Evolutionary conservation across 2,797 vertebrate species (phyloP).

Genomic region (Gadopsis bispinosus): DNA sequence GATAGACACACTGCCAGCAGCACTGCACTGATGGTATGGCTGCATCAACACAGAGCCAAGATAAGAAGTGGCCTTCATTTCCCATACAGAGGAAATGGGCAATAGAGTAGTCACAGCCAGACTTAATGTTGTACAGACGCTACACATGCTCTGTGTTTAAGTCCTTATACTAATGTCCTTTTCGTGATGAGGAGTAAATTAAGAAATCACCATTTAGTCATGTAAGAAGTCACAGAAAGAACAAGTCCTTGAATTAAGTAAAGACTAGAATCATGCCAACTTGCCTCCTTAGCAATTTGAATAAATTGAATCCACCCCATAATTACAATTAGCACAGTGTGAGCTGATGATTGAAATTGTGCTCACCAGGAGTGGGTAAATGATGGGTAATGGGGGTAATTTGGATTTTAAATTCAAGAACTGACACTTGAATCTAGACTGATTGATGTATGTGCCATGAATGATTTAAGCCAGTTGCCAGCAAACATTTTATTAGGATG

Average conservation of each 20-base stretch:
- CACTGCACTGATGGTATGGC: conserved; percentile 33
- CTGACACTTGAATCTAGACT: conserved; percentile 84
- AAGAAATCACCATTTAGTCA: conserved; percentile 67
- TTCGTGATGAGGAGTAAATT: conserved; percentile 54
- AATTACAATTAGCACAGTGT: conserved; percentile 91
- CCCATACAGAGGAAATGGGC: conserved; percentile 13
- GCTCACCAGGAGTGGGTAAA: conserved; percentile 87
- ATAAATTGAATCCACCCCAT: conserved; percentile 87
- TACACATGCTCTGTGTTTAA: conserved; percentile 13
- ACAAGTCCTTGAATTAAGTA: conserved; percentile 83
- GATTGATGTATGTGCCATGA: conserved; percentile 82
- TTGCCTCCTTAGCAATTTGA: conserved; percentile 87
- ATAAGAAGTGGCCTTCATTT: conserved; percentile 42
- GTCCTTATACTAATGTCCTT: conserved; percentile 39
- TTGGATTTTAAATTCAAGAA: conserved; percentile 89
- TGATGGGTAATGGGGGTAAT: conserved; percentile 87
- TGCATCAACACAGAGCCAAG: conserved; percentile 36
- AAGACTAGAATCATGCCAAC: conserved; percentile 84
- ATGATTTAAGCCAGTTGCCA: conserved; percentile 78
- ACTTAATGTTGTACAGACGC: conserved; percentile 27
- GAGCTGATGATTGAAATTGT: conserved; percentile 88
- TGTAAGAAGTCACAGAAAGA: conserved; percentile 65
- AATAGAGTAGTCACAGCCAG: conserved; percentile 14
- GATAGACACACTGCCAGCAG: conserved; percentile 47
- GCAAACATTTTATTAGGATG: conserved; percentile 82